These are phyloP conservation scores for Diorhabda elongata DNA, from an alignment of 1,140 invertebrate genomes.

Conservation along the genomic window DNA sequence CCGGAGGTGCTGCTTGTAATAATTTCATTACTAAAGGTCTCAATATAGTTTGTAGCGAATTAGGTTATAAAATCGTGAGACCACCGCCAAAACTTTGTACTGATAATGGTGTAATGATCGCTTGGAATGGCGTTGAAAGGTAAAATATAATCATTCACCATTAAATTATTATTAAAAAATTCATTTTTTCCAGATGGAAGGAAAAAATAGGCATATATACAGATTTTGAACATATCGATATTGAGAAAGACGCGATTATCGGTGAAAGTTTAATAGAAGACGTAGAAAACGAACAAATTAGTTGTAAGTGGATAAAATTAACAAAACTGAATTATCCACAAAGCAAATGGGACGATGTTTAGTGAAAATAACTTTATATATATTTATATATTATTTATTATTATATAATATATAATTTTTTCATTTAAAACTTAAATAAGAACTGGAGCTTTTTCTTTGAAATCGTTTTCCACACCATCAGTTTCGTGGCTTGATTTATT, in stretches of 20 bases:
- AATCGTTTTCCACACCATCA: conserved; percentile 32
- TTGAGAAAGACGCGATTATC: conserved; percentile 49
- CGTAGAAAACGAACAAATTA: conserved; percentile 54
- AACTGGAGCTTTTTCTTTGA: conserved; percentile 47
- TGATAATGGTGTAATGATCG: conserved; percentile 99
- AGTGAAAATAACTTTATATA: neutral
- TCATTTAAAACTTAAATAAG: conserved; percentile 33
- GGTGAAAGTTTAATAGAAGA: conserved; percentile 55
- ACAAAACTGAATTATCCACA: conserved; percentile 36
- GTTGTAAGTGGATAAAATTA: conserved; percentile 57
- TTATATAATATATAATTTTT: conserved; percentile 8
- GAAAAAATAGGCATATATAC: conserved; percentile 48
- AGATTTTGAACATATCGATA: conserved; percentile 51
- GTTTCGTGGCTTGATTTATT: conserved; percentile 44
- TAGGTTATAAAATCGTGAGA: conserved; percentile 62
- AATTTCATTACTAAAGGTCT: conserved; percentile 71
- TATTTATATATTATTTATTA: conserved; percentile 8
- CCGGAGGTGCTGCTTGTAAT: conserved; percentile 95
- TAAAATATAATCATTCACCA: conserved; percentile 24
- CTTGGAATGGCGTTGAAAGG: conserved; percentile 94
- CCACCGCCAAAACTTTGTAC: conserved; percentile 87
- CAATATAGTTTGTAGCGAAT: conserved; percentile 60
- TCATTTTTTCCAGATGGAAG: conserved; percentile 42
- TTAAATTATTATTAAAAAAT: neutral
- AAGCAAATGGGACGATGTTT: conserved; percentile 14